Conservation (phyloP, 2,113 vertebrate species). For the Orcinus orca region DNA sequence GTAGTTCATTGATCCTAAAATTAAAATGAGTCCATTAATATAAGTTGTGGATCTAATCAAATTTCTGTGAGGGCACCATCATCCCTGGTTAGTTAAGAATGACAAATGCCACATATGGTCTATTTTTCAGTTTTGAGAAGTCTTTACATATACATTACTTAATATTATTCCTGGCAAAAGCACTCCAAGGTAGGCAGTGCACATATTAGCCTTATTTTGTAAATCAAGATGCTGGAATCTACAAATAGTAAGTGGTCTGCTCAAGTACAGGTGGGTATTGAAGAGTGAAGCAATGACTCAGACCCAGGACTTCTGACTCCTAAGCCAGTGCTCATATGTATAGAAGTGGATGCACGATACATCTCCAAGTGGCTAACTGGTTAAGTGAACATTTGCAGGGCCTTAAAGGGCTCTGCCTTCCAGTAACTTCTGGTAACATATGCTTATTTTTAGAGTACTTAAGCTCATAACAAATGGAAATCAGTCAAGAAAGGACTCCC, state of each 20-base stretch:
- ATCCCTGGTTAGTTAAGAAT: neutral
- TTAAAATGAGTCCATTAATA: constrained; percentile 8
- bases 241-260: neutral
- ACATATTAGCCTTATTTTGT: neutral
- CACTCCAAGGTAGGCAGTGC: neutral
- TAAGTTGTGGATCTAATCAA: neutral
- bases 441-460: neutral
- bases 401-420: neutral
- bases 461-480: constrained; percentile 4
- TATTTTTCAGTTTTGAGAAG: constrained; percentile 13
- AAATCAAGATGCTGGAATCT: neutral
- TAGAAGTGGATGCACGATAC: neutral
- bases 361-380: neutral
- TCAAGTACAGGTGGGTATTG: neutral
- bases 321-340: neutral
- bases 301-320: neutral
- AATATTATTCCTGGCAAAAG: neutral
- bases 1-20: constrained; percentile 4
- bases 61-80: neutral
- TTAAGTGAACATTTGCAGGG: neutral
- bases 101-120: neutral
- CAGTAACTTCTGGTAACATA: neutral
- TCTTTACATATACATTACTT: neutral
- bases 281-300: neutral
- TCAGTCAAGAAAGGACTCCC: constrained; percentile 4